Base-by-base conservation (phyloP, 2,888 invertebrate species). In the Acleris cristana region DNA sequence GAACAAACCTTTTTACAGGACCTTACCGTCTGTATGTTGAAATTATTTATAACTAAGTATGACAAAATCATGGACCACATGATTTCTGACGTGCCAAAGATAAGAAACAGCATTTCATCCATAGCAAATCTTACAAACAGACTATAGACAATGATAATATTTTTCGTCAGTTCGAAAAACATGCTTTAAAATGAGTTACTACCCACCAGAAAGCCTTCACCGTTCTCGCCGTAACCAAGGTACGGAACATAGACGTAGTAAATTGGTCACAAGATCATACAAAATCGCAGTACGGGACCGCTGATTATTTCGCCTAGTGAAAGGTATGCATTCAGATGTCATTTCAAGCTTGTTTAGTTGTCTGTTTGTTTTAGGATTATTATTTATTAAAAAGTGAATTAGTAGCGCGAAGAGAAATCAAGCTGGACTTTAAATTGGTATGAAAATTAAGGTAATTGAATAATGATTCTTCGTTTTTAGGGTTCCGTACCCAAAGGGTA, bases 291-390 rank as follows among this genome's bases (percentile, higher is more conserved):
- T 78, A 84, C 89, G 85, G 88, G 88, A 87, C 74, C 76, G 73
- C 76, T 77, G 77, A 90, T 90, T 90, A 87, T 83, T 85, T 84
- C 81, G 82, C 80, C 85, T 83, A 87, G 82, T 79, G 76, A 78
- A 78, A 79, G 77, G 76, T 71, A 69, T 59, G 73, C 76, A 83
- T 84, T 86, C 83, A 82, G 70, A 78, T 83, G 82, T 84, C 83
- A 73, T 26, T 49, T 51, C 18, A 45, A 18, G 54, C 57, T 63
- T 26, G 40, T 67, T 63, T 48, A 14, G 21, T 30, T 54, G 67
- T 67, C 67, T 63, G 53, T 54, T 67, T 67, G 51, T 51, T 71
- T 72, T 70, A 72, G 62, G 18, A 56, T 40, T 34, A 16, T 30
- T 26, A 55, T 34, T 45, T 26, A 4, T 4, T 52, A 21, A 51